Evolutionary conservation across 1,140 invertebrate genomes (phyloP).

Genomic region (Drosophila tsacasi): DNA sequence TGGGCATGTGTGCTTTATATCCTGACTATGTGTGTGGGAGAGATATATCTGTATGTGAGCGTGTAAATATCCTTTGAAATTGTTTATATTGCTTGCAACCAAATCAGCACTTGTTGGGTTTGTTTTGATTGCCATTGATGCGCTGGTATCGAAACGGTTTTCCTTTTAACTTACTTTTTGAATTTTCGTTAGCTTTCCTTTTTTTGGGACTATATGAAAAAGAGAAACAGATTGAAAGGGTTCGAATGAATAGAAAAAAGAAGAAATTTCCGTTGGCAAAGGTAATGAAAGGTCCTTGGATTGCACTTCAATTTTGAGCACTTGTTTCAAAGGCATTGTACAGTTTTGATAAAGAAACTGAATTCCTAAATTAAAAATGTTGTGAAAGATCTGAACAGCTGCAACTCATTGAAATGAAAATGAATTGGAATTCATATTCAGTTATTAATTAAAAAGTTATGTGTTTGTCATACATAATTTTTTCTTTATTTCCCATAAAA

Average conservation of each 20-base stretch:
- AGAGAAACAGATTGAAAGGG: slow-evolving; percentile 10
- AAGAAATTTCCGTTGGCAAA: slow-evolving; percentile 26
- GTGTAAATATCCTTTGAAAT: slow-evolving; percentile 62
- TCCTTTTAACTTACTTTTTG: slow-evolving; percentile 22
- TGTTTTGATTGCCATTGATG: slow-evolving; percentile 79
- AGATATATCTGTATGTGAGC: slow-evolving; percentile 12
- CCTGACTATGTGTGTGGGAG: slow-evolving; percentile 4
- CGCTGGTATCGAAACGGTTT: slow-evolving; percentile 58
- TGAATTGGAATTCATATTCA: slow-evolving; percentile 2
- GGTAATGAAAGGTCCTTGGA: slow-evolving; percentile 75
- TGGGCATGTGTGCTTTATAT: slow-evolving; percentile 40
- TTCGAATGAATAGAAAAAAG: slow-evolving; percentile 22
- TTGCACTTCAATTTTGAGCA: slow-evolving; percentile 52
- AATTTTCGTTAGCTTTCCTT: slow-evolving; percentile 2
- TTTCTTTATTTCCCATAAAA: background rate
- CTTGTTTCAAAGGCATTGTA: slow-evolving; percentile 26
- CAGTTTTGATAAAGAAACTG: background rate
- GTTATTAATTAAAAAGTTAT: slow-evolving; percentile 30
- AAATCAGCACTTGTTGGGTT: slow-evolving; percentile 77
- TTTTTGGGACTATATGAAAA: background rate
- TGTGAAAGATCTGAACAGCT: background rate
- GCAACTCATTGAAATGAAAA: background rate
- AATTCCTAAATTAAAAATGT: background rate
- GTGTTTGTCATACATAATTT: background rate
- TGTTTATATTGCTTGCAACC: slow-evolving; percentile 76